Evolutionary conservation across 1,140 invertebrate genomes (phyloP).

Genomic region (Saccostrea cuccullata): DNA sequence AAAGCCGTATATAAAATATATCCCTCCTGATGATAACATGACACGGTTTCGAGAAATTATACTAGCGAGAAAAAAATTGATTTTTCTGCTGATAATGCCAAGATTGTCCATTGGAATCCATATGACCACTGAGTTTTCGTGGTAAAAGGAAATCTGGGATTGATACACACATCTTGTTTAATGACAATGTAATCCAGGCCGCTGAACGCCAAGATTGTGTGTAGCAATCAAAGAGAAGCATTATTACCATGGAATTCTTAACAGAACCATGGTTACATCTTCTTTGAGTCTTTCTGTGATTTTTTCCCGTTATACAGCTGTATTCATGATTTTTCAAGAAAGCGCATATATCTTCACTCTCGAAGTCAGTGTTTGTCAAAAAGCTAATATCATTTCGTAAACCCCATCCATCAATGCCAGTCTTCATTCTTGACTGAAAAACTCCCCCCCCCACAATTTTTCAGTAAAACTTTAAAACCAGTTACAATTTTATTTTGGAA

Average conservation of each 20-base stretch:
- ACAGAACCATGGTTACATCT: not conserved
- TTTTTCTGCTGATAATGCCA: not conserved
- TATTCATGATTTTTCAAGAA: not conserved
- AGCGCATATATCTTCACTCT: constrained; percentile 3
- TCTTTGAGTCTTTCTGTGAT: not conserved
- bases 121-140: constrained; percentile 16
- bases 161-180: not conserved
- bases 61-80: constrained; percentile 11
- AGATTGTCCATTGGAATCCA: not conserved
- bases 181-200: constrained; percentile 30
- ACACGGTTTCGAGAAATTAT: constrained; percentile 18
- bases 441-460: not conserved
- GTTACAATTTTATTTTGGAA: too few species aligned
- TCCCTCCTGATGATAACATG: not conserved
- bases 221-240: not conserved
- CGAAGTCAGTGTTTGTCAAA: constrained; percentile 13
- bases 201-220: not conserved
- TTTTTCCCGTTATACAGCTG: not conserved
- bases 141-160: constrained; percentile 18
- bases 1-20: not conserved
- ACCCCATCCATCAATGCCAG: constrained; percentile 15
- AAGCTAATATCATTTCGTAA: constrained; percentile 31
- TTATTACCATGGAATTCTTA: not conserved
- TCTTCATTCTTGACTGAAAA: not conserved
- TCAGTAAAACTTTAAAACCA: too few species aligned